Conservation (phyloP, 2,888 invertebrate species). For the Drosophila nr. medialis region DNA sequence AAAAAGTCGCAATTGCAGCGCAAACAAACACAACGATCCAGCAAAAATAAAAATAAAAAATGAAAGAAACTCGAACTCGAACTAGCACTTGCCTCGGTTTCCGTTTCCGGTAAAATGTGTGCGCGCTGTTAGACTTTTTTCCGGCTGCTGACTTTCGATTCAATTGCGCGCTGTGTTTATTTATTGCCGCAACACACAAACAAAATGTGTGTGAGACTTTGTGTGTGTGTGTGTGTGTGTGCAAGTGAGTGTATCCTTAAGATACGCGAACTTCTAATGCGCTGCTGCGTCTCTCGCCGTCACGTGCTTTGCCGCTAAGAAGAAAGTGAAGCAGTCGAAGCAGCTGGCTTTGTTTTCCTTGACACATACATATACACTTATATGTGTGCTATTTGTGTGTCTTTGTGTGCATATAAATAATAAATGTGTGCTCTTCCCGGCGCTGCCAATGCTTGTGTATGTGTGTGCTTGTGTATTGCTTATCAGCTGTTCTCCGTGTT, state of each 20-base stretch:
- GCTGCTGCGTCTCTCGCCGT: constrained; percentile 20
- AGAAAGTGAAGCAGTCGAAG: constrained; percentile 55
- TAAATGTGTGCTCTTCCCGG: constrained; percentile 64
- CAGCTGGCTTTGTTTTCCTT: constrained; percentile 71
- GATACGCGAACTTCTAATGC: constrained; percentile 61
- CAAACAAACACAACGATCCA: constrained; percentile 28
- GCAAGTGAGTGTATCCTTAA: constrained; percentile 56
- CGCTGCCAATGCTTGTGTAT: constrained; percentile 28
- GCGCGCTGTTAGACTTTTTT: constrained; percentile 68
- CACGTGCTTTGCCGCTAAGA: constrained; percentile 57
- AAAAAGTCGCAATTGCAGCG: constrained; percentile 53
- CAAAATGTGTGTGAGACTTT: constrained; percentile 7
- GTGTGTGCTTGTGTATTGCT: constrained; percentile 40
- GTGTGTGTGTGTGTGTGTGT: constrained; percentile 31
- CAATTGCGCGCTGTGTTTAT: constrained; percentile 62
- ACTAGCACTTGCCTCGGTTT: constrained; percentile 67
- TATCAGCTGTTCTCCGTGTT: constrained; percentile 72
- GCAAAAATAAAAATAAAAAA: constrained; percentile 21
- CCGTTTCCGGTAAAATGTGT: constrained; percentile 68
- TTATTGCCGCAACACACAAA: constrained; percentile 57
- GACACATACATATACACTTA: constrained; percentile 14
- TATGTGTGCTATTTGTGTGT: constrained; percentile 16
- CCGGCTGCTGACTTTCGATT: constrained; percentile 52
- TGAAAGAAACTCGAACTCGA: constrained; percentile 40
- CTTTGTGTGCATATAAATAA: constrained; percentile 66